Base-by-base conservation (phyloP, 2,888 invertebrate species). In the Noctua janthe region DNA sequence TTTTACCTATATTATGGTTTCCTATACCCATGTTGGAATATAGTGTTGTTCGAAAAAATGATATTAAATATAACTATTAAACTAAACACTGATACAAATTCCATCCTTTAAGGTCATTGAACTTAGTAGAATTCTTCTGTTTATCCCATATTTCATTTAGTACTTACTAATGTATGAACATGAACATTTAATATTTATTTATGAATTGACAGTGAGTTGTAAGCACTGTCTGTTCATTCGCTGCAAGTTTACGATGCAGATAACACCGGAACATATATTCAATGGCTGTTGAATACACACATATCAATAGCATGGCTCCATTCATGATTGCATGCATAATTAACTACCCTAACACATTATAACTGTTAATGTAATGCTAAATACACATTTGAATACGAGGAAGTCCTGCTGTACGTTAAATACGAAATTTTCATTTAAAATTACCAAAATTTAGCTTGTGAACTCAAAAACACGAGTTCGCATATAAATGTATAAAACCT, bases 321-420 rank as follows among this genome's bases (percentile, higher is more conserved):
- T 95, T 94, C 94, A 95, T 90, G 90, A 90, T 90, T 93, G 94
- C 91, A 95, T 95, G 93, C 93, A 95, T 96, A 95, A 96, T 95
- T 94, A 94, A 95, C 90, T 89, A 84, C 83, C 77, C 78, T 75
- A 74, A 77, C 89, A 88, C 87, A 88, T 82, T 78, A 85, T 88
- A 87, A 88, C 89, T 90, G 82, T 91, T 81, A 80, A 80, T 74
- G 78, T 74, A 54, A 81, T 84, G 74, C 77, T 73, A 71, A 71
- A 76, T 70, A 79, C 66, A 82, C 54, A 81, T 83, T 82, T 82
- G 67, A 82, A 84, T 85, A 74, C 7, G 20, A 80, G 76, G 78
- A 83, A 79, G 51, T 78, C 74, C 54, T 75, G 62, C n/a, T 69
- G 74, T 70, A 67, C 39, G 66, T 73, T 74, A n/a, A 43, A 80